phyloP scores from a whole-genome alignment of 2,888 invertebrate species.

The Chirona hameri region DNA sequence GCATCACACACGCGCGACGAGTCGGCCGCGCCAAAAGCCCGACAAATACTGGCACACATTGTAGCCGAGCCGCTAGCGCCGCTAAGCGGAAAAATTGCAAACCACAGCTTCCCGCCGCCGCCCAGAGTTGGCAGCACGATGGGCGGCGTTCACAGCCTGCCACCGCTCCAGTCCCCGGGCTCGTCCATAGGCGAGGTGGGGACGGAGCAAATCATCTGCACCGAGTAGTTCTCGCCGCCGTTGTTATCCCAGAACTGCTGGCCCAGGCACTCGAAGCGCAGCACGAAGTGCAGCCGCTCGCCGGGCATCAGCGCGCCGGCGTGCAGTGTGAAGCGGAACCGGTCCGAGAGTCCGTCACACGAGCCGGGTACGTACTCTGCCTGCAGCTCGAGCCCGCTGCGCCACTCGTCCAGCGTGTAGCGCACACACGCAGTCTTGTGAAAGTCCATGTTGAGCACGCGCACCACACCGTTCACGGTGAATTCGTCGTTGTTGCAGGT shows the following conservation, averaged over 20 bases:
- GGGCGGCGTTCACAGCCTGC: not conserved
- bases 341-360: conserved; percentile 89
- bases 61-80: not conserved
- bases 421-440: conserved; percentile 86
- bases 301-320: conserved; percentile 72
- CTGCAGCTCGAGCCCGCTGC: conserved; percentile 76
- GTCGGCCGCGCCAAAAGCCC: not conserved
- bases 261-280: conserved; percentile 76
- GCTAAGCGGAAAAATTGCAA: not conserved
- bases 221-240: conserved; percentile 78
- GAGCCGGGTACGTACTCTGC: conserved; percentile 73
- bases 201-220: conserved; percentile 53
- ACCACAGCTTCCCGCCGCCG: not conserved
- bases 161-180: not conserved
- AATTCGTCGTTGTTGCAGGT: conserved; percentile 48
- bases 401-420: conserved; percentile 83
- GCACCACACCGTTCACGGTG: conserved; percentile 59
- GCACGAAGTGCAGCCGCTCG: conserved; percentile 77
- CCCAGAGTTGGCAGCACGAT: not conserved
- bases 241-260: conserved; percentile 95
- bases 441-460: conserved; percentile 86
- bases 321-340: conserved; percentile 72
- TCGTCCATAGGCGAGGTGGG: not conserved
- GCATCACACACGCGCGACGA: not conserved
- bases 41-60: conserved; percentile 13